Conservation (phyloP, 2,113 vertebrate species). For the Chloropsis cyanopogon region DNA sequence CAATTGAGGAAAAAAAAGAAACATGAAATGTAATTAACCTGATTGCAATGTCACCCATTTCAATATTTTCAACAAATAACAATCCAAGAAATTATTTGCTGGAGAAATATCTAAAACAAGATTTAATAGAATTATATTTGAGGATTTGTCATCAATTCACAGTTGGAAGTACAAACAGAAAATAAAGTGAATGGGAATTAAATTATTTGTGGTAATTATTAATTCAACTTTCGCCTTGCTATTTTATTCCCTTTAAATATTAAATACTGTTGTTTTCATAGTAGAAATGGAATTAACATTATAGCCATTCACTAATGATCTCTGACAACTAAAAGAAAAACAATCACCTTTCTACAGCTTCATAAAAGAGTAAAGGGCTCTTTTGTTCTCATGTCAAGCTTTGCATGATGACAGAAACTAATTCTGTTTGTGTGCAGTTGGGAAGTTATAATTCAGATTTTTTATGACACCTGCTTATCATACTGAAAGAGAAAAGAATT, state of each 20-base stretch:
- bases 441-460: background rate
- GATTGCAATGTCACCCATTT: background rate
- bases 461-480: background rate
- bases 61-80: background rate
- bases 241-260: background rate
- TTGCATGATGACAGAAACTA: background rate
- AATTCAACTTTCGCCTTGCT: background rate
- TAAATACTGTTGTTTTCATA: background rate
- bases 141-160: background rate
- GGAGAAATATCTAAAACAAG: background rate
- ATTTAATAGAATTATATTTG: background rate
- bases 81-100: background rate
- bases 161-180: background rate
- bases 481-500: background rate
- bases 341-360: background rate
- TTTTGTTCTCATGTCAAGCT: slow-evolving; percentile 30
- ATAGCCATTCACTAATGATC: background rate
- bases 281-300: slow-evolving; percentile 14
- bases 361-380: background rate
- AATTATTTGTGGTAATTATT: slow-evolving; percentile 4
- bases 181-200: background rate
- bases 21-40: background rate
- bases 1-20: background rate
- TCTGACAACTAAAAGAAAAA: slow-evolving; percentile 29
- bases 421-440: background rate